Conservation (phyloP, 2,113 vertebrate species). For the Centropus unirufus region DNA sequence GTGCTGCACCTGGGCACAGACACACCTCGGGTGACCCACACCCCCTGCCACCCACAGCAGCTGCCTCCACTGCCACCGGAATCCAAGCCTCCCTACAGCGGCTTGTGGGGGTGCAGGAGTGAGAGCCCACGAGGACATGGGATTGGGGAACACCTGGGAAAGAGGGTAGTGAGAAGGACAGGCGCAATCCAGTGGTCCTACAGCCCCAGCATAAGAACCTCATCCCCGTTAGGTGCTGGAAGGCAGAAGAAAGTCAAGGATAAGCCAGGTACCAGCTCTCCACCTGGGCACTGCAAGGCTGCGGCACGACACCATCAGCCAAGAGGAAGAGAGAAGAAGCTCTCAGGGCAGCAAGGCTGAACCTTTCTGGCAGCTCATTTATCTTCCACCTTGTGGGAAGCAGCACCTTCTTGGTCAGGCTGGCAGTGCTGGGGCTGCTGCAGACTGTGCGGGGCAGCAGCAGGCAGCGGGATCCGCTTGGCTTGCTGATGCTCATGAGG, state of each 20-base stretch:
- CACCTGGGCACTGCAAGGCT: background rate
- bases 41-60: constrained; percentile 17
- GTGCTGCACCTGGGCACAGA: background rate
- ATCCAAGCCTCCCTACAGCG: background rate
- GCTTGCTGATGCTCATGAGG: fast-evolving
- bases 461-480: fast-evolving
- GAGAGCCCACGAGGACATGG: background rate
- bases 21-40: background rate
- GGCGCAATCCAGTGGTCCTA: background rate
- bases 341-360: background rate
- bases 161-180: background rate
- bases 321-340: background rate
- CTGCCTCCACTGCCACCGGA: background rate
- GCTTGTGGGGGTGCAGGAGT: fast-evolving
- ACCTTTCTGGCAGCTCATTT: background rate
- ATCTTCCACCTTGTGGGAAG: background rate
- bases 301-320: background rate
- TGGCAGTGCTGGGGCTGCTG: background rate
- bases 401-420: background rate
- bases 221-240: background rate
- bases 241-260: background rate
- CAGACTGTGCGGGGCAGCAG: background rate
- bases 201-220: background rate
- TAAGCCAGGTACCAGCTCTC: background rate
- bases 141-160: background rate